Evolutionary conservation across 2,888 invertebrate genomes (phyloP).

Genomic region (Altica lythri): DNA sequence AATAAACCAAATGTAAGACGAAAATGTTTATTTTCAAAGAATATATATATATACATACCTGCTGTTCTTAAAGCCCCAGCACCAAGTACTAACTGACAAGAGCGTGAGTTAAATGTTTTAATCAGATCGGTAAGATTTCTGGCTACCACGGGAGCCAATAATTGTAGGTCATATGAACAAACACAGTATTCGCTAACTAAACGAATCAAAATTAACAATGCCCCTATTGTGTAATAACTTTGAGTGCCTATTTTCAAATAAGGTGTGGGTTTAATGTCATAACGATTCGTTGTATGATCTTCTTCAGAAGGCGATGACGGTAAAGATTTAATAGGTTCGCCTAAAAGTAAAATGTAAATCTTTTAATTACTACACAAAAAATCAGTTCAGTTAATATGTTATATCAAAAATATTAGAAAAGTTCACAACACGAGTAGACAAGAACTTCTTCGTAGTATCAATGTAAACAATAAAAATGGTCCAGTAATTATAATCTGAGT

Average conservation of each 20-base stretch:
- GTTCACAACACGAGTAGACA: too few species aligned
- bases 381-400: background rate
- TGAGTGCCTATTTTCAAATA: slow-evolving; percentile 57
- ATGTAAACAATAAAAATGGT: too few species aligned
- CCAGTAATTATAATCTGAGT: too few species aligned
- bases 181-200: slow-evolving; percentile 93
- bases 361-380: too few species aligned
- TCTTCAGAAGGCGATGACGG: slow-evolving; percentile 51
- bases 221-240: slow-evolving; percentile 76
- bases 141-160: slow-evolving; percentile 79
- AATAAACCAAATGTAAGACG: too few species aligned
- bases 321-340: slow-evolving; percentile 43
- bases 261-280: slow-evolving; percentile 60
- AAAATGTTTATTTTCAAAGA: background rate
- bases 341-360: too few species aligned
- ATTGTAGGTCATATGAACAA: slow-evolving; percentile 75
- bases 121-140: slow-evolving; percentile 87
- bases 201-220: slow-evolving; percentile 84
- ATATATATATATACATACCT: slow-evolving; percentile 57
- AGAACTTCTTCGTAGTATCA: too few species aligned
- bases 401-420: too few species aligned
- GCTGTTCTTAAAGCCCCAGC: slow-evolving; percentile 96
- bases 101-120: slow-evolving; percentile 83
- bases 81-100: slow-evolving; percentile 93
- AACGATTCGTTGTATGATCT: slow-evolving; percentile 55